phyloP scores from a whole-genome alignment of 1,140 invertebrate genomes.

The Aphelinus certus region DNA sequence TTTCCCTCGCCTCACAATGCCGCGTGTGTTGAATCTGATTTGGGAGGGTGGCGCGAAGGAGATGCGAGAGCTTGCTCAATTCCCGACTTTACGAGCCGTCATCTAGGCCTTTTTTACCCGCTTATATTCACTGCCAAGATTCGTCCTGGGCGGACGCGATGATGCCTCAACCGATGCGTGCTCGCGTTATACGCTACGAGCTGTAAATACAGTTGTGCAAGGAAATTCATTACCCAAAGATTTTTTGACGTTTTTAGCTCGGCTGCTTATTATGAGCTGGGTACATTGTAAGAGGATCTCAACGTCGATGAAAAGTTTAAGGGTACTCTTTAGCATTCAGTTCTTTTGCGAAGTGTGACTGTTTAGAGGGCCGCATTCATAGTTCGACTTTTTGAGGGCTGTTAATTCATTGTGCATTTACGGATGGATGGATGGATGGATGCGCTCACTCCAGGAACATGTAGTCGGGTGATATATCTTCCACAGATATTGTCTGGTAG shows the following conservation, averaged over 20 bases:
- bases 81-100: slow-evolving; percentile 34
- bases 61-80: slow-evolving; percentile 20
- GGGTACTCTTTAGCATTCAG: slow-evolving; percentile 29
- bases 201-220: slow-evolving; percentile 28
- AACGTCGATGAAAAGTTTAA: slow-evolving; percentile 18
- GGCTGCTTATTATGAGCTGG: neutral
- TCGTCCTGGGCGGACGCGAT: slow-evolving; percentile 7
- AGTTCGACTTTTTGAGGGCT: slow-evolving; percentile 13
- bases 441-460: too few species aligned
- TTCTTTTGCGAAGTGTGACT: slow-evolving; percentile 29
- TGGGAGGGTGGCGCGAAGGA: slow-evolving; percentile 24
- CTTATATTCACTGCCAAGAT: neutral
- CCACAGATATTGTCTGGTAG: too few species aligned
- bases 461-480: too few species aligned
- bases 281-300: slow-evolving; percentile 23
- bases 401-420: neutral
- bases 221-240: slow-evolving; percentile 16
- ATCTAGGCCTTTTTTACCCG: slow-evolving; percentile 1
- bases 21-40: slow-evolving; percentile 36
- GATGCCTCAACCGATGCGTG: slow-evolving; percentile 2
- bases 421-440: too few species aligned
- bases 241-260: slow-evolving; percentile 23
- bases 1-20: slow-evolving; percentile 14
- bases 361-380: slow-evolving; percentile 24
- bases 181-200: neutral